Base-by-base conservation (phyloP, 2,797 vertebrate species). In the Sphenodon punctatus region DNA sequence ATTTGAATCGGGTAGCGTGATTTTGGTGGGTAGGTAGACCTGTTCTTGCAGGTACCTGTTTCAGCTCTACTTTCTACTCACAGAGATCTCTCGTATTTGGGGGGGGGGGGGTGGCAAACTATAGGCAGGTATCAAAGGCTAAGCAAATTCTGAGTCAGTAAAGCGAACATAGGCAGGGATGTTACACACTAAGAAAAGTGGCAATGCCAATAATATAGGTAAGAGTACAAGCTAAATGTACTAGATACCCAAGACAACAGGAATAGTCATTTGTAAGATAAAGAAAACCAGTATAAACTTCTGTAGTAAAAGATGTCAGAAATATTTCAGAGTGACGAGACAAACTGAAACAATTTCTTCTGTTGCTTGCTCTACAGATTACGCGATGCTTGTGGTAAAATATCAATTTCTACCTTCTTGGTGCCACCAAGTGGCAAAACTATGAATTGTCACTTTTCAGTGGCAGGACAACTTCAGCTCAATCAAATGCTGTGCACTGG, bases 401-500 rank as follows among this genome's bases (percentile, higher is more conserved):
- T 1, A 36, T 68, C 71, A n/a, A 93, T 94, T 93, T 82, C 85
- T 93, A 88, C 87, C 92, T 95, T 82, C 91, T 85, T 95, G 90
- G 89, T 92, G 93, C 96, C 96, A 95, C 92, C 95, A 87, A 78
- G 94, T 95, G 96, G 94, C 69, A 89, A 65, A 68, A 93, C 59
- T 12, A 74, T 19, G 78, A 23, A 94, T 75, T 88, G 79, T 74
- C 59, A 75, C 13, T 80, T 56, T 2, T 68, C 38, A 10, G 2
- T 49, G 30, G 68, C 75, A 79, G 51, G 27, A 17, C 48, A 76
- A 65, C 32, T 6, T 23, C 25, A 42, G 36, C 10, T 51, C 4
- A 0, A 32, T 6, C n/a, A n/a, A n/a, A n/a, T n/a, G n/a, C n/a
- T 25, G 32, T 43, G 53, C 22, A 56, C 34, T 11, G 23, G 23